Evolutionary conservation across 2,797 vertebrate species (phyloP).

Genomic region (Zenarchopterus dispar): DNA sequence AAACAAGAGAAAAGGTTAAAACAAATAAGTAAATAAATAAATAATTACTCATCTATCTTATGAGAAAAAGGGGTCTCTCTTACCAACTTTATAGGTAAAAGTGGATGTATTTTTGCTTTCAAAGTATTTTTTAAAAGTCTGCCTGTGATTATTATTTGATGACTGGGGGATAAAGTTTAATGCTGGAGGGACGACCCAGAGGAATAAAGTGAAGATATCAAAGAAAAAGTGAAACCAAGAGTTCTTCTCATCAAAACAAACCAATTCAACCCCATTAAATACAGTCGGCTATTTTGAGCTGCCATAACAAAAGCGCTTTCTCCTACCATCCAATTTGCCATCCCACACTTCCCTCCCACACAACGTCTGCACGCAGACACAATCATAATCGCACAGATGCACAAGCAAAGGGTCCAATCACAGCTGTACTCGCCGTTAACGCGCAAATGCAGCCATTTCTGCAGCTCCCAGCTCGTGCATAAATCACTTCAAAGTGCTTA

Average conservation of each 20-base stretch:
- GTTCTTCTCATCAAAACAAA: constrained; percentile 29
- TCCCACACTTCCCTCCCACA: constrained; percentile 56
- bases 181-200: background rate
- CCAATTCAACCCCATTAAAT: constrained; percentile 54
- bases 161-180: background rate
- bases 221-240: constrained; percentile 1
- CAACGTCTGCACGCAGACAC: constrained; percentile 38
- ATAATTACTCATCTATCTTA: background rate
- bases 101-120: too few species aligned
- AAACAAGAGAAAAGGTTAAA: background rate
- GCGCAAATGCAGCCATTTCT: constrained; percentile 27
- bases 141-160: background rate
- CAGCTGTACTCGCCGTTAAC: constrained; percentile 49
- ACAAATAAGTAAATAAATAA: constrained; percentile 5
- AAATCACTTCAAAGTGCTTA: constrained; percentile 13
- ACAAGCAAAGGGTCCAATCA: constrained; percentile 26
- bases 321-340: constrained; percentile 65
- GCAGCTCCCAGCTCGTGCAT: constrained; percentile 10
- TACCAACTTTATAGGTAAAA: background rate
- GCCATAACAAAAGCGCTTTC: constrained; percentile 64
- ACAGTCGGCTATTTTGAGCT: constrained; percentile 66
- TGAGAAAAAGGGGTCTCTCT: background rate
- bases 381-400: constrained; percentile 33
- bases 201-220: constrained; percentile 1
- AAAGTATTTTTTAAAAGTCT: too few species aligned